Evolutionary conservation across 2,797 vertebrate species (phyloP), one percentile per base, ranked within the genome.

Genomic region (Hoplostethus mediterraneus): DNA sequence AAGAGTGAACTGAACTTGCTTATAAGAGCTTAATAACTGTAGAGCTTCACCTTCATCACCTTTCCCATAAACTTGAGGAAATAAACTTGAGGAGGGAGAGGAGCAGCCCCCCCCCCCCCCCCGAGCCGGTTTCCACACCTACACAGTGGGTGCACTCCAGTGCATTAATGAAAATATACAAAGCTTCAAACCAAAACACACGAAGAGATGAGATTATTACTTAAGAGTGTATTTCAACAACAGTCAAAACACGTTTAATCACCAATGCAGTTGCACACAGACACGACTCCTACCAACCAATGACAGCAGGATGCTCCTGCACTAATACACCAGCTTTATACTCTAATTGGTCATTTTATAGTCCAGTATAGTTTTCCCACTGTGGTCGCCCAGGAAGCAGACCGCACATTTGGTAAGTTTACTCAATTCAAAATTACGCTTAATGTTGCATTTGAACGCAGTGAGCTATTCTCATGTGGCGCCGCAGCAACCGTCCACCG

Each of bases 301-400:
- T 60, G 74, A 80, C 71, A 77, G 73, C 81, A 77, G 84, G 82
- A 82, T 62, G 75, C 80, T 67, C 77, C 51, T 33, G 49, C 69
- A 83, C 59, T 66, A 58, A 65, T 77, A 77, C 78, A 71, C 89
- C 84, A 88, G 76, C 47, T 66, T 56, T 67, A 45, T 52, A 71
- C 71, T 78, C 83, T 87, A 84, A 90, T 85, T 82, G 73, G 68
- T 79, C 59, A 75, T 77, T 86, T 87, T 83, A 83, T 57, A 70
- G 79, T 65, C 79, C 55, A 73, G 47, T 59, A 30, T 33, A 48
- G 52, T 75, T 84, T 84, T 84, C 75, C 84, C 71, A 56, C 56
- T 25, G 45, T 12, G 71, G 62, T 57, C 49, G 10, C 70, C 74
- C 70, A 80, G 77, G 77, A 79, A 83, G 73, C 67, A 58, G 77